These are phyloP conservation scores for Coelopa pilipes DNA, from an alignment of 2,888 invertebrate genomes.

Conservation along the genomic window DNA sequence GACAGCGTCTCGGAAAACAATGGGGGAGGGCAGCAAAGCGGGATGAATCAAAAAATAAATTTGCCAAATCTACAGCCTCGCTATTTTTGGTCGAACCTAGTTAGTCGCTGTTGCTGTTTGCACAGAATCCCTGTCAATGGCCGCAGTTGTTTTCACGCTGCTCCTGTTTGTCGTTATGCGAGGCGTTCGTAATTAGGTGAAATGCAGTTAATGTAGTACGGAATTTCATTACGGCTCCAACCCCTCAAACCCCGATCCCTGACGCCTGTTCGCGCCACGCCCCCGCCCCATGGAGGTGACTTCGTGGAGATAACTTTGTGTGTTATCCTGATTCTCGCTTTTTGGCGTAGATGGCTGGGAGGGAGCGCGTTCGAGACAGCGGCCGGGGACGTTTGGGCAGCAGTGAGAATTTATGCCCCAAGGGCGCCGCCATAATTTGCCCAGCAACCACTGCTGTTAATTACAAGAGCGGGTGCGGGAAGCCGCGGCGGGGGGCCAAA, in stretches of 20 bases:
- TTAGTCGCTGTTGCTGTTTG: background rate
- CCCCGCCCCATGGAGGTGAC: background rate
- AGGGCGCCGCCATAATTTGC: too few relatives aligned
- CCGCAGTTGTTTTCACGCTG: background rate
- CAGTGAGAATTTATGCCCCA: too few relatives aligned
- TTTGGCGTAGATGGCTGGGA: too few relatives aligned
- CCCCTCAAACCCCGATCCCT: background rate
- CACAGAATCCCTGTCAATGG: background rate
- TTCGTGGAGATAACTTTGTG: too few relatives aligned
- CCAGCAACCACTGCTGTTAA: too few relatives aligned
- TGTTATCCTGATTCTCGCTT: too few relatives aligned
- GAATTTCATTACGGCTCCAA: slow-evolving; percentile 15
- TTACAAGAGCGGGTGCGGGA: too few relatives aligned
- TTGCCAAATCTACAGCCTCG: slow-evolving; percentile 22
- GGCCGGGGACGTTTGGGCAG: too few relatives aligned
- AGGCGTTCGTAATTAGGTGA: slow-evolving; percentile 21
- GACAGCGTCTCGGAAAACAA: background rate
- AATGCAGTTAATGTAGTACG: slow-evolving; percentile 20
- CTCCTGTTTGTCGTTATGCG: background rate
- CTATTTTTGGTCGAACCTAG: background rate
- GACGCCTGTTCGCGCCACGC: slow-evolving; percentile 4
- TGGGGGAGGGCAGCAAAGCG: background rate
- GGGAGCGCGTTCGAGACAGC: too few relatives aligned
- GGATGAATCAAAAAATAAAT: slow-evolving; percentile 16
- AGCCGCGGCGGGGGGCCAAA: too few relatives aligned